A percentile compares a stretch with the other conserved stretches of the same genome.
These are phyloP conservation scores for Vollenhovia emeryi DNA, from an alignment of 1,140 invertebrate genomes.

Conservation along the genomic window DNA sequence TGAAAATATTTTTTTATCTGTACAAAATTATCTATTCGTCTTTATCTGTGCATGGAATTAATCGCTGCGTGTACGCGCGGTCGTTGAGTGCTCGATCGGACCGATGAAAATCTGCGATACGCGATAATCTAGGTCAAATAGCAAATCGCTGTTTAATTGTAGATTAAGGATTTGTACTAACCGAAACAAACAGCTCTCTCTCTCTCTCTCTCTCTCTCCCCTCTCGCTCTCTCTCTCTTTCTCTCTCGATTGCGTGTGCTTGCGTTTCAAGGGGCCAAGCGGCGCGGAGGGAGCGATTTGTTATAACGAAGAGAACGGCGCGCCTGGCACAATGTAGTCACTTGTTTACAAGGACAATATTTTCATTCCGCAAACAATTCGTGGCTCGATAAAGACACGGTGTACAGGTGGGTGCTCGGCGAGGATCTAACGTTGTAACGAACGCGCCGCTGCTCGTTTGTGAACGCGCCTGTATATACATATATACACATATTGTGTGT, in stretches of 20 bases:
- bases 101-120: constrained; percentile 62
- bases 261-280: constrained; percentile 38
- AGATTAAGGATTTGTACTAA: constrained; percentile 72
- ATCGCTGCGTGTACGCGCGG: not conserved
- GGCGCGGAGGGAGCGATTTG: constrained; percentile 72
- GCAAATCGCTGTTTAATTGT: constrained; percentile 76
- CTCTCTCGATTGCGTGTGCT: constrained; percentile 67
- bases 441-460: constrained; percentile 73
- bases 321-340: constrained; percentile 76
- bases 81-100: constrained; percentile 12
- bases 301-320: constrained; percentile 75
- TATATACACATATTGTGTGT: constrained; percentile 58
- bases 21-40: not conserved
- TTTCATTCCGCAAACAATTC: constrained; percentile 85
- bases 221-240: constrained; percentile 35
- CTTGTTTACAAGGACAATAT: constrained; percentile 85
- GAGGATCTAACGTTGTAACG: constrained; percentile 80
- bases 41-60: constrained; percentile 14
- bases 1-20: constrained; percentile 11
- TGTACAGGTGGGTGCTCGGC: constrained; percentile 77
- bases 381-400: constrained; percentile 83
- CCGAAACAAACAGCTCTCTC: constrained; percentile 67
- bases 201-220: constrained; percentile 54
- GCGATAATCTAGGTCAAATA: constrained; percentile 75
- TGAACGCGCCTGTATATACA: constrained; percentile 53